These are phyloP conservation scores for Cottoperca gobio DNA, from an alignment of 2,797 vertebrate species.

Conservation along the genomic window DNA sequence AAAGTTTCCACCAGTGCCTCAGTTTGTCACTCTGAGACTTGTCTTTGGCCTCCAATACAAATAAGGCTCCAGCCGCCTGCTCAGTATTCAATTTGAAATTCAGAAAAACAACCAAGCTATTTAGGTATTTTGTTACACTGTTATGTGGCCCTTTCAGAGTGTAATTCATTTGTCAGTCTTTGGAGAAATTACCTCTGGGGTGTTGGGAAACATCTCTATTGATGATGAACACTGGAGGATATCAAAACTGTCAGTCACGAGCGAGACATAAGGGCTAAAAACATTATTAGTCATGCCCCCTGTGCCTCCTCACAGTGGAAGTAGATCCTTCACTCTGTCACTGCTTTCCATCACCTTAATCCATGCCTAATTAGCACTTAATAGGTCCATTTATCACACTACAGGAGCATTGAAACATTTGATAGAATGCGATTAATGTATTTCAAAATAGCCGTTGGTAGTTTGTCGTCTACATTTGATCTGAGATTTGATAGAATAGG, in stretches of 20 bases:
- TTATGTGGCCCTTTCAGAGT: not conserved
- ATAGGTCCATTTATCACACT: constrained; percentile 80
- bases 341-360: constrained; percentile 72
- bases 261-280: constrained; percentile 51
- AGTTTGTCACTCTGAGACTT: constrained; percentile 22
- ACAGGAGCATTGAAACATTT: constrained; percentile 50
- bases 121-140: not conserved
- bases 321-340: constrained; percentile 72
- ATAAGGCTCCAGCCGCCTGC: constrained; percentile 13
- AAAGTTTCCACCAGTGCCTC: constrained; percentile 6
- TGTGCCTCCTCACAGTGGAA: constrained; percentile 55
- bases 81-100: constrained; percentile 35
- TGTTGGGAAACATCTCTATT: constrained; percentile 46
- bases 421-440: constrained; percentile 66
- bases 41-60: constrained; percentile 12
- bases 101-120: constrained; percentile 13
- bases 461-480: constrained; percentile 27
- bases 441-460: constrained; percentile 39
- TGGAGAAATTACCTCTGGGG: constrained; percentile 31
- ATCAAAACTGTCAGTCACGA: constrained; percentile 65
- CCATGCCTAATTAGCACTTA: constrained; percentile 74
- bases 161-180: constrained; percentile 24
- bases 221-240: constrained; percentile 48
- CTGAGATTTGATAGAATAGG: constrained; percentile 25
- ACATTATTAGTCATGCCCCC: constrained; percentile 69